phyloP scores from a whole-genome alignment of 92 coral and sea anemone species.

The Ricordea florida region DNA sequence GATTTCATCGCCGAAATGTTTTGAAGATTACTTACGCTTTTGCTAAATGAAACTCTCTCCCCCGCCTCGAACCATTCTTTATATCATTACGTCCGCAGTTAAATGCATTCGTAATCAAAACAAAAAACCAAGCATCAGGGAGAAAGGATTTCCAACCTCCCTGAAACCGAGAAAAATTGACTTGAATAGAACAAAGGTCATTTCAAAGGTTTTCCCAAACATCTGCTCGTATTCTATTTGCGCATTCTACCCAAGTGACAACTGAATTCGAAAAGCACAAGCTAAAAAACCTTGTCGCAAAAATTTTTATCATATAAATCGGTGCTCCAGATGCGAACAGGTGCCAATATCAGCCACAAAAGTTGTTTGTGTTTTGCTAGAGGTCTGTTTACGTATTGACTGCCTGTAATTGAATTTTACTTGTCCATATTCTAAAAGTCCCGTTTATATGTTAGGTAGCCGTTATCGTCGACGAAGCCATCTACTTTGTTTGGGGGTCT shows the following conservation, averaged over 20 bases:
- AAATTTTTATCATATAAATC: neutral
- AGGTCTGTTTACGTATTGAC: neutral
- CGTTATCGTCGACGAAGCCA: neutral
- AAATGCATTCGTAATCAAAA: too few relatives aligned
- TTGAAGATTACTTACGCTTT: too few relatives aligned
- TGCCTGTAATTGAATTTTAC: slow-evolving; percentile 5
- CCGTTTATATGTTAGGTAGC: neutral
- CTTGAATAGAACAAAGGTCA: too few relatives aligned
- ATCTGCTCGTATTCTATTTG: neutral
- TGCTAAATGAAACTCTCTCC: too few relatives aligned
- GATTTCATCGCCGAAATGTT: too few relatives aligned
- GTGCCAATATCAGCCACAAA: neutral
- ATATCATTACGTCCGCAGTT: too few relatives aligned
- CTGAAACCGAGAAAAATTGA: too few relatives aligned
- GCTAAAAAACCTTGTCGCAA: neutral
- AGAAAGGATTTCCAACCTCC: too few relatives aligned
- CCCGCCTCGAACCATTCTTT: too few relatives aligned
- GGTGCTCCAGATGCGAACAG: neutral
- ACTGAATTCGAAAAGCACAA: neutral
- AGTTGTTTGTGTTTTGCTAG: neutral
- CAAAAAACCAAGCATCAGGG: too few relatives aligned
- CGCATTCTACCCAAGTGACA: neutral
- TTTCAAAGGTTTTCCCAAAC: too few relatives aligned
- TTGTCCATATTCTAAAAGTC: neutral
- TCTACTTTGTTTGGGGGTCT: neutral